A percentile compares a stretch with the other conserved stretches of the same genome.
These are phyloP conservation scores for Pristiophorus japonicus DNA, from an alignment of 2,113 vertebrate species.

Conservation along the genomic window DNA sequence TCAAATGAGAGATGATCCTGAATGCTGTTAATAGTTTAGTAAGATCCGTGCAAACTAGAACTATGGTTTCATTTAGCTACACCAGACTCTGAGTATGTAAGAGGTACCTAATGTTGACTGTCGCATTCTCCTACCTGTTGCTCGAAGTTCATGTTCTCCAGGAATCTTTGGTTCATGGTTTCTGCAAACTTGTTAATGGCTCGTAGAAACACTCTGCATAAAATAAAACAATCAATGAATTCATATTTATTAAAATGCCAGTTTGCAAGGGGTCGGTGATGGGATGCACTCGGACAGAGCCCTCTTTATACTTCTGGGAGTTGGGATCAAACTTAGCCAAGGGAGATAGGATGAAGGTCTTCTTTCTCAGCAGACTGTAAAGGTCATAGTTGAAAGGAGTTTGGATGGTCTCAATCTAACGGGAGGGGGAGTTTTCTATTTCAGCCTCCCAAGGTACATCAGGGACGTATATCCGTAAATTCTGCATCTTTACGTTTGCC, in stretches of 20 bases:
- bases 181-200: slow-evolving; percentile 94
- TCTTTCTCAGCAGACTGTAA: background rate
- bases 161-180: slow-evolving; percentile 94
- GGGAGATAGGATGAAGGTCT: background rate
- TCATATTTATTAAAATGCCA: background rate
- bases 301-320: background rate
- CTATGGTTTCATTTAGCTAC: too few species aligned
- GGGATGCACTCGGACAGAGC: background rate
- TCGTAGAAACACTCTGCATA: slow-evolving; percentile 79
- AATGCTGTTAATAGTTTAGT: background rate
- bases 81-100: background rate
- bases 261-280: background rate
- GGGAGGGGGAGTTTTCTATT: background rate
- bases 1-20: background rate
- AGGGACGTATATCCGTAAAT: background rate
- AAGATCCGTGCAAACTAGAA: background rate
- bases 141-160: slow-evolving; percentile 89
- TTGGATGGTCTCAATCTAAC: background rate
- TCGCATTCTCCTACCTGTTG: slow-evolving; percentile 67
- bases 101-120: background rate
- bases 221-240: slow-evolving; percentile 26
- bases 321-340: background rate
- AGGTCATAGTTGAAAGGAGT: background rate
- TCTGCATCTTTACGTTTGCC: background rate
- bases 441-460: background rate